Evolutionary conservation across 1,140 invertebrate species (phyloP).

Genomic region (Delia radicum): DNA sequence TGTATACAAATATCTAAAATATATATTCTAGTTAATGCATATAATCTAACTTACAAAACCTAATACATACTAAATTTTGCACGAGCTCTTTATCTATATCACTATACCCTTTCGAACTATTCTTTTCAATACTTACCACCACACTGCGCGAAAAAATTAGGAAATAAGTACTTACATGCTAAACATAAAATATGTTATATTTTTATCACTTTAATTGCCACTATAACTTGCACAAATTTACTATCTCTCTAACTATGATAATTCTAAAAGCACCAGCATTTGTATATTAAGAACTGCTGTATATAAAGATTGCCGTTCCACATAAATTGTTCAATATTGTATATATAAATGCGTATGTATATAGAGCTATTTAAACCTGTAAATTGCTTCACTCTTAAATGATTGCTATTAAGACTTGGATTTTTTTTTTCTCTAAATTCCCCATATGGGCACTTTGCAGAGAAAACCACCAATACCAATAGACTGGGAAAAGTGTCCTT

Average conservation of each 20-base stretch:
- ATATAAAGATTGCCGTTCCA: not conserved
- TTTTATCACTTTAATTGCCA: not conserved
- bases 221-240: not conserved
- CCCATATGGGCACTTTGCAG: conserved; percentile 64
- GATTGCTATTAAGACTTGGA: conserved; percentile 7
- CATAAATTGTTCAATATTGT: not conserved
- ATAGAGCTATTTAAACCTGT: not conserved
- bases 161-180: conserved; percentile 8
- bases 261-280: not conserved
- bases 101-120: not conserved
- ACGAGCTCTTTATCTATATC: not conserved
- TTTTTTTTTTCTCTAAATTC: not conserved
- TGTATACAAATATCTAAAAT: not conserved
- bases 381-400: not conserved
- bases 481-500: conserved; percentile 82
- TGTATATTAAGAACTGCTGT: not conserved
- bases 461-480: conserved; percentile 61
- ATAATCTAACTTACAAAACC: too few species aligned
- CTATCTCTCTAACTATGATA: not conserved
- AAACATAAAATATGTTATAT: not conserved
- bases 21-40: not conserved
- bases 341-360: not conserved
- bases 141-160: conserved; percentile 34
- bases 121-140: conserved; percentile 39
- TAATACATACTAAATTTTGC: not conserved